These are phyloP conservation scores for Sanderia malayensis DNA, from an alignment of 30 jellyfish, hydroid and myxozoan species.

Conservation along the genomic window DNA sequence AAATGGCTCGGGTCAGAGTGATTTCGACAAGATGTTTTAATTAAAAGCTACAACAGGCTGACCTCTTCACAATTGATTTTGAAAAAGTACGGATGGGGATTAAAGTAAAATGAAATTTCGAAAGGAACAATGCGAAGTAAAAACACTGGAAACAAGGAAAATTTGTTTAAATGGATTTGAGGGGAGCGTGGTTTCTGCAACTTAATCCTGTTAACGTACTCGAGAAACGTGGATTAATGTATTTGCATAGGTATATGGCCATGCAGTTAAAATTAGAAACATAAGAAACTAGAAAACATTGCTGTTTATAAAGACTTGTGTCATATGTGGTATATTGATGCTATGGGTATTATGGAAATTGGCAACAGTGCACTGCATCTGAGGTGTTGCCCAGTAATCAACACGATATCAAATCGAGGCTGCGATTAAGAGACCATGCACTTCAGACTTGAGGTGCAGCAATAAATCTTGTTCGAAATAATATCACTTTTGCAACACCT, in stretches of 20 bases:
- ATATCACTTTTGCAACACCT: not conserved
- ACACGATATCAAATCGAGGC: no score
- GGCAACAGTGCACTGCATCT: no score
- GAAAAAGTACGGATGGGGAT: not conserved
- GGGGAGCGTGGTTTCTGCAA: not conserved
- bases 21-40: no score
- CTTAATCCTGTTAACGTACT: no score
- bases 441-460: not conserved
- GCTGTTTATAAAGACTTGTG: no score
- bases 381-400: no score
- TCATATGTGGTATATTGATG: no score
- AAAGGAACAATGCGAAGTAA: not conserved
- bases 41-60: not conserved
- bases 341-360: no score
- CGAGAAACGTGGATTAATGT: no score
- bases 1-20: not conserved
- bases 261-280: no score
- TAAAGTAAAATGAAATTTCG: not conserved
- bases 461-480: not conserved
- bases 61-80: not conserved
- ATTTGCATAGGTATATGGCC: no score
- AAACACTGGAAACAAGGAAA: not conserved
- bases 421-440: not conserved
- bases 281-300: no score
- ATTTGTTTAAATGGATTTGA: not conserved